phyloP scores from a whole-genome alignment of 1,140 invertebrate species.

The Ceratoteleas bidentatus region DNA sequence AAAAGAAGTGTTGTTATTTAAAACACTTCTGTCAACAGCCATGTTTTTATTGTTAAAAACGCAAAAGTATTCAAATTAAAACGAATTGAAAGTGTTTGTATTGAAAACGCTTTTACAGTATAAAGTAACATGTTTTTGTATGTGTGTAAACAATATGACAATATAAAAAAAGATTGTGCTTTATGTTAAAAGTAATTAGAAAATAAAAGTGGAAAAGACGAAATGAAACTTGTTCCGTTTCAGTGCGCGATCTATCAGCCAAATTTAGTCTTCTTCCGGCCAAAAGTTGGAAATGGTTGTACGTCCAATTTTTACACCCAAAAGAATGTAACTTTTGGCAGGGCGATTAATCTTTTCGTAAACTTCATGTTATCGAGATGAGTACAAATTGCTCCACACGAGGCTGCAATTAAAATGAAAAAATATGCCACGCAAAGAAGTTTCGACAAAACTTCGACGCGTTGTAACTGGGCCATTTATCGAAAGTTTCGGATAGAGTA shows the following conservation, averaged over 20 bases:
- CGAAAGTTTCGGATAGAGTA: constrained; percentile 61
- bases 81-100: no score
- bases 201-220: no score
- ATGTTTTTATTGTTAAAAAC: no score
- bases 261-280: background rate
- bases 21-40: no score
- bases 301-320: constrained; percentile 2
- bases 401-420: constrained; percentile 60
- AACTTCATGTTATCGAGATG: constrained; percentile 42
- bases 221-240: background rate
- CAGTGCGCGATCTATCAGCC: background rate
- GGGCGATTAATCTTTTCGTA: constrained; percentile 44
- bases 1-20: no score
- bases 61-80: no score
- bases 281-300: background rate
- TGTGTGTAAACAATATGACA: no score
- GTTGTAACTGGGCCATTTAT: constrained; percentile 61
- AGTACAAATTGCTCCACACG: constrained; percentile 53
- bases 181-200: no score
- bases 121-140: no score
- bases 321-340: constrained; percentile 19
- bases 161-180: no score
- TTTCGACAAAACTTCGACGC: constrained; percentile 32
- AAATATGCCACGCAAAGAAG: constrained; percentile 52
- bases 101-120: no score